Conservation (phyloP, 2,797 vertebrate genomes). For the Trematomus bernacchii region DNA sequence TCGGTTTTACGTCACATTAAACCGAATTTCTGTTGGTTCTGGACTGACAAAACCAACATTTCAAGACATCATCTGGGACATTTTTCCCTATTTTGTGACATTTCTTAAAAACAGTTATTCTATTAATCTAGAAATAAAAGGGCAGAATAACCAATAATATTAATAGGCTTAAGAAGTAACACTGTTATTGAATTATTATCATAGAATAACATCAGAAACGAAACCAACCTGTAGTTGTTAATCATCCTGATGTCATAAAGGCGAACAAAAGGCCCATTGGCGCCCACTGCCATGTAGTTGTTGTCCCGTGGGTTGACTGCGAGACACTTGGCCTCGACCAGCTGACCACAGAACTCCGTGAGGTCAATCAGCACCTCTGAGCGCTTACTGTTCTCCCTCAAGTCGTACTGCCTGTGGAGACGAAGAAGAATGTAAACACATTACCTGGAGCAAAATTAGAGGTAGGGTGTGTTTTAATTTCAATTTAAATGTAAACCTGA, state of each 20-base stretch:
- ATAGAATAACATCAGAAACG: not conserved
- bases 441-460: not conserved
- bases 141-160: no score
- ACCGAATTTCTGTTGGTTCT: no score
- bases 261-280: conserved; percentile 96
- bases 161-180: no score
- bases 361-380: conserved; percentile 97
- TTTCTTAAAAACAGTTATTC: no score
- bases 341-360: conserved; percentile 97
- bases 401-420: conserved; percentile 92
- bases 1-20: no score
- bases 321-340: conserved; percentile 98
- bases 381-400: conserved; percentile 96
- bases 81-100: no score
- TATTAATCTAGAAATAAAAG: no score
- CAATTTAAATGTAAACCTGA: conserved; percentile 83
- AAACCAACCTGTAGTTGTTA: conserved; percentile 94
- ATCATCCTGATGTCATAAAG: conserved; percentile 99
- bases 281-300: conserved; percentile 96
- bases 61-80: no score
- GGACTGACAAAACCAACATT: no score
- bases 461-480: not conserved
- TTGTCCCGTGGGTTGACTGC: conserved; percentile 97
- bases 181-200: not conserved
- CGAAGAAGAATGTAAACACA: not conserved